phyloP scores from a whole-genome alignment of 2,113 vertebrate genomes.

The Eira barbara region DNA sequence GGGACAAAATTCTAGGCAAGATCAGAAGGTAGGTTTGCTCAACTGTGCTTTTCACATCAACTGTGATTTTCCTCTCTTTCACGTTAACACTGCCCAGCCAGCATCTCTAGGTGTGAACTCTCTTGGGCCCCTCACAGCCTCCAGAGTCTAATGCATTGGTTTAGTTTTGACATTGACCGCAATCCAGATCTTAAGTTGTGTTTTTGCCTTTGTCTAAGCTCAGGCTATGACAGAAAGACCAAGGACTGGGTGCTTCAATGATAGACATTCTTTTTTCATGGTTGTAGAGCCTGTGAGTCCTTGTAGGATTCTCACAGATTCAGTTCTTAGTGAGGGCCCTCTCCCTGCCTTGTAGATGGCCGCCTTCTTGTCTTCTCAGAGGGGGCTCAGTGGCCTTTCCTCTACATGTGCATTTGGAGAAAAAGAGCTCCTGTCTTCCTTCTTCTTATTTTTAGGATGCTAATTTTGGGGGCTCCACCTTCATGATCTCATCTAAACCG shows the following conservation, averaged over 20 bases:
- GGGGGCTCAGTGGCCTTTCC: neutral
- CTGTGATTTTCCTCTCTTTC: neutral
- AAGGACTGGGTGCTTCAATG: neutral
- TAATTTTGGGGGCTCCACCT: neutral
- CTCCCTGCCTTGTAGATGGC: neutral
- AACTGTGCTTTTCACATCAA: neutral
- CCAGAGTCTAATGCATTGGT: neutral
- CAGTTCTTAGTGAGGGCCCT: neutral
- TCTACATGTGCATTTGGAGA: neutral
- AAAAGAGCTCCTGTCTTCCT: neutral
- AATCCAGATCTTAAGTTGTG: neutral
- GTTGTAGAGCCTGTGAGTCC: neutral
- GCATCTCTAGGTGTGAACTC: neutral
- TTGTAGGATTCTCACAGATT: neutral
- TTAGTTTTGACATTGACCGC: neutral
- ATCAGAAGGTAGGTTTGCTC: neutral
- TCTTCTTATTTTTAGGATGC: neutral
- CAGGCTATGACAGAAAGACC: neutral
- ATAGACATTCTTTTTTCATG: neutral
- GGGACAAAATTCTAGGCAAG: accelerated
- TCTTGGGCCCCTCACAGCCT: no score
- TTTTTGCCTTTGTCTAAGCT: neutral
- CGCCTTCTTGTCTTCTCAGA: neutral
- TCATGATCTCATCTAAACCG: neutral
- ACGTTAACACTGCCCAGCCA: neutral